Evolutionary conservation across 2,888 invertebrate species (phyloP).

Genomic region (Sinelater perroti): DNA sequence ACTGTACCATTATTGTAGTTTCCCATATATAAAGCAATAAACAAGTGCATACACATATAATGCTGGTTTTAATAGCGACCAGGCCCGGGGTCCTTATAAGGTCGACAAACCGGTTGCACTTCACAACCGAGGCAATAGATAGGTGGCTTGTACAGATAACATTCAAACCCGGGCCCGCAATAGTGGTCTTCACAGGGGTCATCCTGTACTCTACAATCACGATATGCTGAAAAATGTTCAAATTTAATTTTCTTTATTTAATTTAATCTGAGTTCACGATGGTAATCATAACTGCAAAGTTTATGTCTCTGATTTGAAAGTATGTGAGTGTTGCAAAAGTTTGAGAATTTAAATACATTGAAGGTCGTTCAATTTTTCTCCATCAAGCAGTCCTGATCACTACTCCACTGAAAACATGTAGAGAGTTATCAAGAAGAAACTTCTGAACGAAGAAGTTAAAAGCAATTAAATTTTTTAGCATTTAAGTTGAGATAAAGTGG

Average conservation of each 20-base stretch:
- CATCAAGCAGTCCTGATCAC: too few relatives aligned
- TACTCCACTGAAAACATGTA: too few relatives aligned
- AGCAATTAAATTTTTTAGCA: too few relatives aligned
- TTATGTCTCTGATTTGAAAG: not conserved
- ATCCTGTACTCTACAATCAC: conserved; percentile 46
- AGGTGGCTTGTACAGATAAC: conserved; percentile 49
- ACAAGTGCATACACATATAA: too few relatives aligned
- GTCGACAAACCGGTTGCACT: conserved; percentile 42
- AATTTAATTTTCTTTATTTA: not conserved
- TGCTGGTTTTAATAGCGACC: conserved; percentile 2
- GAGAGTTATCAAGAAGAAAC: too few relatives aligned
- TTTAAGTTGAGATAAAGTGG: too few relatives aligned
- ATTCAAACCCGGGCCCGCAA: conserved; percentile 53
- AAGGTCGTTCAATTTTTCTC: too few relatives aligned
- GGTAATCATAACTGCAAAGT: not conserved
- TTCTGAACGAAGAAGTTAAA: too few relatives aligned
- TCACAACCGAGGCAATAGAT: conserved; percentile 49
- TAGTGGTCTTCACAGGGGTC: conserved; percentile 49
- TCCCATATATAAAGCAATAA: too few relatives aligned
- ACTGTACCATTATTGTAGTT: not conserved
- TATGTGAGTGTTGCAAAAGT: too few relatives aligned
- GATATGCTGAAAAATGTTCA: conserved; percentile 45
- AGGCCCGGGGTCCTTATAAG: conserved; percentile 13
- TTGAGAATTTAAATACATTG: too few relatives aligned
- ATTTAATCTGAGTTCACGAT: too few relatives aligned